Conservation (phyloP, 2,888 invertebrate species). For the Galerucella pusilla region DNA sequence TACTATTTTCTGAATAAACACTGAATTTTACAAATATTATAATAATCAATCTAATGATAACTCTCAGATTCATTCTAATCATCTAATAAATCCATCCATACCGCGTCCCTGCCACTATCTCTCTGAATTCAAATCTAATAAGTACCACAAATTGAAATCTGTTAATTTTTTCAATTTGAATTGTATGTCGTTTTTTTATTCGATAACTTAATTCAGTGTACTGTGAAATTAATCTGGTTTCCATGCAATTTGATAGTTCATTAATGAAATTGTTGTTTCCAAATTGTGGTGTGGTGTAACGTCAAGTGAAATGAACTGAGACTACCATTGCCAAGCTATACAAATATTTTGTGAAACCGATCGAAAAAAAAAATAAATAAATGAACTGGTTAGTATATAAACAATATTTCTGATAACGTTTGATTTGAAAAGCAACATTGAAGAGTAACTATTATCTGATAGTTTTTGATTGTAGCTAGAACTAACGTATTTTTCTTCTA, state of each 20-base stretch:
- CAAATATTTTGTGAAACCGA: conserved; percentile 10
- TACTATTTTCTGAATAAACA: no score
- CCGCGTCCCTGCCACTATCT: neutral
- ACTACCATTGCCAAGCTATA: conserved; percentile 12
- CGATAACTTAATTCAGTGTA: conserved; percentile 34
- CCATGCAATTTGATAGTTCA: conserved; percentile 42
- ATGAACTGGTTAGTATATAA: neutral
- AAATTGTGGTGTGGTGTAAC: conserved; percentile 38
- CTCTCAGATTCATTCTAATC: neutral
- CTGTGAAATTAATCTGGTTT: conserved; percentile 41
- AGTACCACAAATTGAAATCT: neutral
- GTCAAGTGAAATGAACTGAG: conserved; percentile 30
- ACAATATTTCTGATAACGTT: neutral
- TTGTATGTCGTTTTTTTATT: conserved; percentile 30
- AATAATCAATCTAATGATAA: no score
- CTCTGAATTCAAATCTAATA: neutral
- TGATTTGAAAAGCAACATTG: no score
- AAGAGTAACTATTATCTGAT: no score
- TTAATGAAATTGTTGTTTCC: conserved; percentile 43
- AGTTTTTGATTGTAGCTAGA: no score
- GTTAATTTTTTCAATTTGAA: conserved; percentile 29
- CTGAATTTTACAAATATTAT: neutral
- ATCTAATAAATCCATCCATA: neutral
- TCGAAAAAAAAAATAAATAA: neutral
- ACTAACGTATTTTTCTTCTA: no score